Percentiles rank a stretch among this genome's conserved stretches.
These are phyloP conservation scores for Pimephales promelas DNA, from an alignment of 2,113 vertebrate species.

Conservation along the genomic window DNA sequence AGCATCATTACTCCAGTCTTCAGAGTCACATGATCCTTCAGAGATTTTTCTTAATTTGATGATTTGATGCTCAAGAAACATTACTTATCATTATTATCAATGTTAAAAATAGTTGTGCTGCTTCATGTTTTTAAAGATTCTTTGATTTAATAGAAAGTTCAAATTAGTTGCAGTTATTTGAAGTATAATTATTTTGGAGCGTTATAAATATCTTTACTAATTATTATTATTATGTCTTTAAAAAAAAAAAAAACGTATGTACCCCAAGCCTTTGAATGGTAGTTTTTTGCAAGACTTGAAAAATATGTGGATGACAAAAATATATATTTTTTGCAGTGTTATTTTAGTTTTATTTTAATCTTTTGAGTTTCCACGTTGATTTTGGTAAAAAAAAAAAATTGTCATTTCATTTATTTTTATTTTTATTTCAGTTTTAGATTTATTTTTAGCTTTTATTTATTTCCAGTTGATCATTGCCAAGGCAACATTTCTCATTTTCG, in stretches of 20 bases:
- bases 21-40: not conserved
- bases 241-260: not conserved
- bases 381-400: too few relatives aligned
- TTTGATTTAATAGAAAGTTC: not conserved
- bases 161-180: too few relatives aligned
- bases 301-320: not conserved
- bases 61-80: not conserved
- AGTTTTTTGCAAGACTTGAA: not conserved
- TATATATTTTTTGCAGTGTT: not conserved
- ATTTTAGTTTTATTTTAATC: too few relatives aligned
- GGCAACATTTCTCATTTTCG: too few relatives aligned
- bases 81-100: not conserved
- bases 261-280: not conserved
- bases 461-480: too few relatives aligned
- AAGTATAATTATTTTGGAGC: too few relatives aligned
- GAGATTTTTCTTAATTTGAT: not conserved
- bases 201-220: too few relatives aligned
- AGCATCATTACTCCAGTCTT: not conserved
- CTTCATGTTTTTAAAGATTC: not conserved
- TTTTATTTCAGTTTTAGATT: too few relatives aligned
- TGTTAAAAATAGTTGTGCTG: not conserved
- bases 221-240: too few relatives aligned
- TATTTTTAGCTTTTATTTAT: too few relatives aligned
- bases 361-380: too few relatives aligned
- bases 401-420: too few relatives aligned